Base-by-base conservation (phyloP, 2,113 vertebrate genomes). In the Cryptomyrus ogoouensis region DNA sequence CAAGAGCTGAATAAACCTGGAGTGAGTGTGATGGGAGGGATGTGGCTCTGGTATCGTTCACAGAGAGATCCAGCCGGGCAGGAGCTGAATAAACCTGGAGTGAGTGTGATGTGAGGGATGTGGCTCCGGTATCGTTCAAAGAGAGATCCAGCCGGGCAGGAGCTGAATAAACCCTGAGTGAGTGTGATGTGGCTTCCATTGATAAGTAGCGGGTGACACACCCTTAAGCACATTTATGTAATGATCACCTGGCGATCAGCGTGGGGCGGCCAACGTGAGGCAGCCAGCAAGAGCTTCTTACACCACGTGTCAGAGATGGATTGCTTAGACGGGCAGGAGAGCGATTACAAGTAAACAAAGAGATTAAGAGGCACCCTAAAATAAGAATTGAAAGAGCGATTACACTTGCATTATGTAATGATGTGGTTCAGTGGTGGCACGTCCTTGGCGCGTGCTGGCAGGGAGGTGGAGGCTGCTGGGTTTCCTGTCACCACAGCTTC, bases 341-440 rank as follows among this genome's bases (percentile, higher is more conserved):
- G 93, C 93, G 94, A 94, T 95, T 94, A 95, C 90, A 88, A 89
- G 91, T 91, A 91, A 91, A 94, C 93, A 91, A 92, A 93, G 53
- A 91, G 94, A 95, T 96, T 94, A 95, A 89, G 90, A 91, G 92
- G 91, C 90, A 91, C 90, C 90, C 92, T 94, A 92, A 94, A 93
- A 95, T 94, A 94, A 93, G 93, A 92, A 94, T 93, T 94, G 94
- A 94, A 93, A 92, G 92, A 90, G 92, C 91, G 93, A 95, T 94
- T 93, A 94, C 90, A 93, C 84, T 49, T 0, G 10, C 3, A 91
- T 95, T 93, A 94, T 91, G 92, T 91, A 93, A 94, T 42, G 7
- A 90, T 89, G 58, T 90, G 88, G 91, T 90, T 88, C 62, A 92
- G 83, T 58, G 87, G 10, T 49, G 89, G 90, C 47, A 42, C 53